These are phyloP conservation scores for Varanus salvator DNA, from an alignment of 2,113 vertebrate genomes.

Conservation along the genomic window DNA sequence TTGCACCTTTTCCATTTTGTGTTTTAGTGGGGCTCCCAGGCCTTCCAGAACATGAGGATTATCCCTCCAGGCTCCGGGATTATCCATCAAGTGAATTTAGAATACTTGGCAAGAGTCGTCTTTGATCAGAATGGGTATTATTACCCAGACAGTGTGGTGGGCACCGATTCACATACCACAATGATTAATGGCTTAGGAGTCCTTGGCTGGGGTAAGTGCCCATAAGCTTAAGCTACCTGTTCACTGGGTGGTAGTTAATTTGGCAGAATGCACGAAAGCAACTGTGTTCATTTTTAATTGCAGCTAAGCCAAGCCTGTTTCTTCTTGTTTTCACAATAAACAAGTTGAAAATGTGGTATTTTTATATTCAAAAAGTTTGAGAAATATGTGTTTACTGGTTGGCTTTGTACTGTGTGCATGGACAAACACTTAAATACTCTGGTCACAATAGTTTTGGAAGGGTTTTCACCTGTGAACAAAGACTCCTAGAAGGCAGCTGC, in stretches of 20 bases:
- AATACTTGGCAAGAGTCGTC: slow-evolving; percentile 94
- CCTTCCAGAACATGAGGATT: slow-evolving; percentile 95
- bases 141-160: slow-evolving; percentile 97
- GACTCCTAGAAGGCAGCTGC: no score
- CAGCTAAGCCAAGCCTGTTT: neutral
- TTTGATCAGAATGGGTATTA: slow-evolving; percentile 88
- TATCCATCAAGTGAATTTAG: slow-evolving; percentile 97
- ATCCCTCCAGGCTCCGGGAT: slow-evolving; percentile 98
- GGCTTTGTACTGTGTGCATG: neutral
- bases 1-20: slow-evolving; percentile 13
- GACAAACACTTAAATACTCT: no score
- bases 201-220: slow-evolving; percentile 93
- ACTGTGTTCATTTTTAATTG: neutral
- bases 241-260: neutral
- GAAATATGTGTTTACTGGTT: neutral
- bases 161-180: slow-evolving; percentile 97
- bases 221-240: rapidly evolving
- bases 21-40: slow-evolving; percentile 94
- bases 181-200: slow-evolving; percentile 97
- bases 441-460: no score
- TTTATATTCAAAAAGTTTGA: neutral
- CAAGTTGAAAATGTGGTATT: neutral
- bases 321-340: neutral
- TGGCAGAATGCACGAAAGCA: neutral
- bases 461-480: no score